phyloP scores from a whole-genome alignment of 2,113 vertebrate genomes.

The Polypterus senegalus region DNA sequence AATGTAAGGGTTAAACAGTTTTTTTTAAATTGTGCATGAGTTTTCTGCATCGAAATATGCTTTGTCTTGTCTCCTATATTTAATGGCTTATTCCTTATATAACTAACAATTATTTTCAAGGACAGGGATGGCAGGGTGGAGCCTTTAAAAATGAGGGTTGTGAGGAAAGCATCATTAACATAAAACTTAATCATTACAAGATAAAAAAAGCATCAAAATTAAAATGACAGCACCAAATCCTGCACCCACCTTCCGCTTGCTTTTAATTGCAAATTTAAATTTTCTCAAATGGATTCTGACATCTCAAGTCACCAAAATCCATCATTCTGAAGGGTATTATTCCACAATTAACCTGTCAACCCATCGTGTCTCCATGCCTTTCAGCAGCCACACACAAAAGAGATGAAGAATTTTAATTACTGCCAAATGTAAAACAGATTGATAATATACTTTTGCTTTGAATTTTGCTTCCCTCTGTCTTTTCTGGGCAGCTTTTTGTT shows the following conservation, averaged over 20 bases:
- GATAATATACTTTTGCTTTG: slow-evolving; percentile 34
- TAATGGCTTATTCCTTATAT: no score
- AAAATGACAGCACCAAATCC: slow-evolving; percentile 42
- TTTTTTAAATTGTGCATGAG: no score
- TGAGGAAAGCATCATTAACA: slow-evolving; percentile 25
- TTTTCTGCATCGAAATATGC: no score
- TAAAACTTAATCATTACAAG: slow-evolving; percentile 47
- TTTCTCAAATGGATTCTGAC: slow-evolving; percentile 60
- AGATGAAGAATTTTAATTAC: slow-evolving; percentile 62
- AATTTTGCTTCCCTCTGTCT: slow-evolving; percentile 13
- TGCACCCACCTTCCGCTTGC: slow-evolving; percentile 34
- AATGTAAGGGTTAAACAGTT: no score
- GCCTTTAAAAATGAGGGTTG: no score
- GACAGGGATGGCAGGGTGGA: no score
- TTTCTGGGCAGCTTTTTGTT: slow-evolving; percentile 13
- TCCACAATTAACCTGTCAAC: slow-evolving; percentile 67
- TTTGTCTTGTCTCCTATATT: no score
- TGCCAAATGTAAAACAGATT: slow-evolving; percentile 55
- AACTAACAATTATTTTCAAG: no score
- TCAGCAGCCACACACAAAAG: slow-evolving; percentile 43
- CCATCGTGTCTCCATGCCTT: slow-evolving; percentile 36
- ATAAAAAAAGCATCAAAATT: slow-evolving; percentile 32
- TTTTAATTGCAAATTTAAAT: slow-evolving; percentile 67
- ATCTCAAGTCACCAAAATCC: slow-evolving; percentile 69
- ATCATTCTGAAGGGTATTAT: slow-evolving; percentile 69